A percentile compares a stretch with the other conserved stretches of the same genome.
These are phyloP conservation scores for Drosophila dunni DNA, from an alignment of 1,140 invertebrate genomes.

Conservation along the genomic window DNA sequence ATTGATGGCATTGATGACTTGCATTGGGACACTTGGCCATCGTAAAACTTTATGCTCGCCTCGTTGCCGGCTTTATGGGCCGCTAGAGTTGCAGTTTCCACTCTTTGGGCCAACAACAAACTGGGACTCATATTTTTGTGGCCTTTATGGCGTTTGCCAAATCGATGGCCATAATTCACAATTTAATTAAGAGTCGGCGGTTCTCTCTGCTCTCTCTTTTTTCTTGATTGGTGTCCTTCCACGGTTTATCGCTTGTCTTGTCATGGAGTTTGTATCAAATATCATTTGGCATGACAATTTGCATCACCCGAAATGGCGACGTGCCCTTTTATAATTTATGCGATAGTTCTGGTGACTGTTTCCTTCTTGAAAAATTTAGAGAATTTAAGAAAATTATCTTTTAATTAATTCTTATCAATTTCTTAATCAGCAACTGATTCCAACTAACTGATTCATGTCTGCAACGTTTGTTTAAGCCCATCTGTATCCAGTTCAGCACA, in stretches of 20 bases:
- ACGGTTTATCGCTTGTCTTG: constrained; percentile 46
- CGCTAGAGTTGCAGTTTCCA: constrained; percentile 53
- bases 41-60: constrained; percentile 71
- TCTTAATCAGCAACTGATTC: no score
- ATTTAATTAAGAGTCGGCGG: constrained; percentile 81
- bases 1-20: not conserved
- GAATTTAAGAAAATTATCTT: no score
- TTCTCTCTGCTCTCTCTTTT: not conserved
- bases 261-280: constrained; percentile 35
- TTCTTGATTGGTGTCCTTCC: constrained; percentile 28
- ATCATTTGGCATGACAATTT: constrained; percentile 12
- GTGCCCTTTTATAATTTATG: no score
- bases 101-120: not conserved
- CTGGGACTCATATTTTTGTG: constrained; percentile 75
- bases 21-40: constrained; percentile 40
- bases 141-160: constrained; percentile 74
- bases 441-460: no score
- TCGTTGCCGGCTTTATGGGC: constrained; percentile 66
- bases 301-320: not conserved
- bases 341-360: no score
- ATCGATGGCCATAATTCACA: constrained; percentile 82
- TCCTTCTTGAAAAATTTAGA: no score
- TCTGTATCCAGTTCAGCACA: not conserved
- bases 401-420: no score
- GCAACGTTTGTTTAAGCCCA: no score